phyloP scores from a whole-genome alignment of 2,797 vertebrate genomes.

The Menidia menidia region DNA sequence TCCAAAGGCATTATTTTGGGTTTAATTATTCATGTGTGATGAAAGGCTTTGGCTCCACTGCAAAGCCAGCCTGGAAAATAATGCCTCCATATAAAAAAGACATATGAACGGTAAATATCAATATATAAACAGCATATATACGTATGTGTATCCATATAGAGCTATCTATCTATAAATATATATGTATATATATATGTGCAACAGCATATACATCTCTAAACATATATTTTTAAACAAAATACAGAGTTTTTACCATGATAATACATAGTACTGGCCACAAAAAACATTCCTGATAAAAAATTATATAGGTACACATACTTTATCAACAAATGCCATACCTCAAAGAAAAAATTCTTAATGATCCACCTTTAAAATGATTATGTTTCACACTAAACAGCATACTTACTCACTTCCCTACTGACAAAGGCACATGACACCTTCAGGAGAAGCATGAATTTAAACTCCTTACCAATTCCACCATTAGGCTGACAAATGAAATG shows the following conservation, averaged over 20 bases:
- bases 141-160: too few species aligned
- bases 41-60: constrained; percentile 62
- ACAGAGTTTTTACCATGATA: too few species aligned
- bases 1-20: constrained; percentile 67
- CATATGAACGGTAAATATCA: not conserved
- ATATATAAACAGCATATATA: too few species aligned
- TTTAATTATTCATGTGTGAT: constrained; percentile 82
- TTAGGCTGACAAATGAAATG: constrained; percentile 81
- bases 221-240: too few species aligned
- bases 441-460: constrained; percentile 70
- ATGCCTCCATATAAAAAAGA: constrained; percentile 32
- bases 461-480: constrained; percentile 77
- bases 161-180: too few species aligned
- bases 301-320: constrained; percentile 3
- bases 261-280: too few species aligned
- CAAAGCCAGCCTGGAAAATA: constrained; percentile 53
- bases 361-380: constrained; percentile 62
- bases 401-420: constrained; percentile 39
- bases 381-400: constrained; percentile 55
- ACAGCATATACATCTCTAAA: too few species aligned
- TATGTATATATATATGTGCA: not conserved
- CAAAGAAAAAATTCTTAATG: constrained; percentile 45
- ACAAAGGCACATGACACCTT: constrained; percentile 64
- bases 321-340: constrained; percentile 22
- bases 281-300: not conserved